phyloP scores from a whole-genome alignment of 2,113 vertebrate species.

The Noturus placidus region DNA sequence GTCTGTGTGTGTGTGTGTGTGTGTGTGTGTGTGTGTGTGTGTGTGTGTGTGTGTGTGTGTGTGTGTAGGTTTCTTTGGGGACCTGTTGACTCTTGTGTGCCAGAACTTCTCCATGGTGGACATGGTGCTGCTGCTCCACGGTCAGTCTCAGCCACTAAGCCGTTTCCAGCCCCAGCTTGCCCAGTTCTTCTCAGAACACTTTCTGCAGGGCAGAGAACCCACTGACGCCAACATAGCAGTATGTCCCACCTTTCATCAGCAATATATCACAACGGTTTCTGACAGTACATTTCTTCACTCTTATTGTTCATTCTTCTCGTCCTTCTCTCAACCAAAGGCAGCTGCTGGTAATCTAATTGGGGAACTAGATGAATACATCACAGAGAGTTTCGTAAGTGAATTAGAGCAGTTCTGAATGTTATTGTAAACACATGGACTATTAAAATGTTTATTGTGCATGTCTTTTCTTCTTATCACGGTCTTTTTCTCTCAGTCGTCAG shows the following conservation, averaged over 20 bases:
- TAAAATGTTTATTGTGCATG: not conserved
- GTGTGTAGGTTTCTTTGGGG: conserved; percentile 84
- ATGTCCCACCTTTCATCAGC: conserved; percentile 38
- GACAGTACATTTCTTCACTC: not conserved
- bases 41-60: conserved; percentile 5
- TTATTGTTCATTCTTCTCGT: not conserved
- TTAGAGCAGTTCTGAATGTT: not conserved
- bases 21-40: not conserved
- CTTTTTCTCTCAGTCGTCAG: conserved; percentile 73
- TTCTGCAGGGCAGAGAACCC: conserved; percentile 82
- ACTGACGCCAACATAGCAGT: conserved; percentile 85
- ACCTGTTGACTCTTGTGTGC: conserved; percentile 86
- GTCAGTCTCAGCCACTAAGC: conserved; percentile 85
- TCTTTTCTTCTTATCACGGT: not conserved
- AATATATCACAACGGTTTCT: not conserved
- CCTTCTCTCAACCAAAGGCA: conserved; percentile 56
- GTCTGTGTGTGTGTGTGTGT: not conserved
- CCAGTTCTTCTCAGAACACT: conserved; percentile 86
- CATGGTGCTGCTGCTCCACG: conserved; percentile 89
- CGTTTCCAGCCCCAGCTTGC: conserved; percentile 85
- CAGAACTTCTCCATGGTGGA: conserved; percentile 94
- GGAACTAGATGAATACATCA: conserved; percentile 85
- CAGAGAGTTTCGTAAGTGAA: conserved; percentile 86
- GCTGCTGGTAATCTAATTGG: conserved; percentile 79
- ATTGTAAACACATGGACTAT: not conserved